These are phyloP conservation scores for Cololabis saira DNA, from an alignment of 2,113 vertebrate species.

Conservation along the genomic window DNA sequence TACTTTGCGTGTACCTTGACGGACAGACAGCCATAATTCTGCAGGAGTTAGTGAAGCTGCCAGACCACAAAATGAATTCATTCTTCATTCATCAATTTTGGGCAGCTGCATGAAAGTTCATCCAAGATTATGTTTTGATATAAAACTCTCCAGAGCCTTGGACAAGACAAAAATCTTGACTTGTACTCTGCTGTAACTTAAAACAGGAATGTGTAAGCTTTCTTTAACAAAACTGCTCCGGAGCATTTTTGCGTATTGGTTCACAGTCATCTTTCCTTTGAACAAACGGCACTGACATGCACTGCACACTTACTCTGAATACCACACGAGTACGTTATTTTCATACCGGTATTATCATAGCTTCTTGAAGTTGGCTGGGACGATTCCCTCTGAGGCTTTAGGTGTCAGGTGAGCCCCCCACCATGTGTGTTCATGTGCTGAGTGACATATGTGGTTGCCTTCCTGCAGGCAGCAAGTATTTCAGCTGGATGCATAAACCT, in stretches of 20 bases:
- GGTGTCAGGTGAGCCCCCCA: conserved; percentile 28
- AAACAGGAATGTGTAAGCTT: conserved; percentile 11
- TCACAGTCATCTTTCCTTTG: background rate
- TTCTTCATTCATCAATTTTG: conserved; percentile 46
- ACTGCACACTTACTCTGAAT: conserved; percentile 19
- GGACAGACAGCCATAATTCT: conserved; percentile 40
- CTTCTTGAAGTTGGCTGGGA: conserved; percentile 52
- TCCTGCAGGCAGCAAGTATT: conserved; percentile 38
- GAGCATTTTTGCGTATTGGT: background rate
- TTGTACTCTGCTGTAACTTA: background rate
- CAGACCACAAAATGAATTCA: conserved; percentile 52
- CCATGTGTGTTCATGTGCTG: conserved; percentile 52
- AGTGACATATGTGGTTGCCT: conserved; percentile 52
- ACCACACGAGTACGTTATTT: background rate
- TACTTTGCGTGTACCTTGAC: conserved; percentile 32
- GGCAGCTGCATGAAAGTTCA: conserved; percentile 46
- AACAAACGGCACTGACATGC: conserved; percentile 4
- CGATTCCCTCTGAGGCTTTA: conserved; percentile 26
- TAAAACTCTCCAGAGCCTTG: background rate
- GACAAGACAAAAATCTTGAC: conserved; percentile 2
- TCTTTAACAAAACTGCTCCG: background rate
- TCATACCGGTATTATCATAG: background rate
- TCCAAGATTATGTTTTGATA: conserved; percentile 18
- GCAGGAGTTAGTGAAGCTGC: conserved; percentile 32
- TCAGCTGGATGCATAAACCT: conserved; percentile 39